Evolutionary conservation across 2,888 invertebrate species (phyloP).

Genomic region (Napeogenes sylphis): DNA sequence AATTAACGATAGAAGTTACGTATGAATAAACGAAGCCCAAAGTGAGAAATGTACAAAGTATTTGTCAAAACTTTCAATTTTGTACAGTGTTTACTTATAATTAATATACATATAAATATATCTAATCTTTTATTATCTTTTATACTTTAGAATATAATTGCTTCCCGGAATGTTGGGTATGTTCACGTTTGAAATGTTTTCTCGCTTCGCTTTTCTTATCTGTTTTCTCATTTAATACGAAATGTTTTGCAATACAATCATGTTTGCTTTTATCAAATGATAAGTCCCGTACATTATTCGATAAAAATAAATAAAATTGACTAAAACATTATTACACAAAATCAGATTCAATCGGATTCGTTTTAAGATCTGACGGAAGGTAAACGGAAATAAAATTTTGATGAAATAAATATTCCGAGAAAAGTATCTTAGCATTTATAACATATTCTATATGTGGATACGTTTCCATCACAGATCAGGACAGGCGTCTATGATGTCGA

Average conservation of each 20-base stretch:
- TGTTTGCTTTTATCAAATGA: no score
- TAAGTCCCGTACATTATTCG: no score
- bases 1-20: slow-evolving; percentile 29
- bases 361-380: slow-evolving; percentile 13
- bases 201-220: no score
- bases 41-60: slow-evolving; percentile 18
- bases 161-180: no score
- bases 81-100: neutral
- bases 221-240: no score
- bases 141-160: no score
- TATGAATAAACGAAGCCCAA: slow-evolving; percentile 20
- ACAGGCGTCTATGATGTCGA: neutral
- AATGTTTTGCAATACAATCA: no score
- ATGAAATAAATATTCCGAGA: slow-evolving; percentile 16
- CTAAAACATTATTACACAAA: slow-evolving; percentile 2
- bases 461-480: slow-evolving; percentile 13
- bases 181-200: no score
- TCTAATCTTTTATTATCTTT: no score
- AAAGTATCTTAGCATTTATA: slow-evolving; percentile 17
- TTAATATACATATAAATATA: neutral
- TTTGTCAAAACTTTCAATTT: slow-evolving; percentile 15
- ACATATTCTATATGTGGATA: slow-evolving; percentile 13
- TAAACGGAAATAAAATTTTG: slow-evolving; percentile 23
- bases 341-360: slow-evolving; percentile 7
- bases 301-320: slow-evolving; percentile 1